phyloP scores from a whole-genome alignment of 2,888 invertebrate genomes.

The Drosophila kuntzei region DNA sequence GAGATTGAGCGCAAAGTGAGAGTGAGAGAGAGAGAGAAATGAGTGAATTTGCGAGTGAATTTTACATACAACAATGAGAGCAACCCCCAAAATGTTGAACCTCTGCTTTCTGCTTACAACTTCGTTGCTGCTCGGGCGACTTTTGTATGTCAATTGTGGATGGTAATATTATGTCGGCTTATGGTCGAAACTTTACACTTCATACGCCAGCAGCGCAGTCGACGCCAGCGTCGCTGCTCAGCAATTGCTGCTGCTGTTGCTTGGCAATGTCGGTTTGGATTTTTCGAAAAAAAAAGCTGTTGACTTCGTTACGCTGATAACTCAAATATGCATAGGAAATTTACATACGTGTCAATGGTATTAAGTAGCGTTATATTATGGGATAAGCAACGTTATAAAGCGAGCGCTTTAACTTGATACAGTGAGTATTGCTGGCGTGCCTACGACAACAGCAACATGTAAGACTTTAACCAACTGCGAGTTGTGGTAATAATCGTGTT shows the following conservation, averaged over 20 bases:
- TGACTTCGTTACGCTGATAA: constrained; percentile 80
- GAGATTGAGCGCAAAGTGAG: constrained; percentile 8
- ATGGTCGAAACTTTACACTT: constrained; percentile 52
- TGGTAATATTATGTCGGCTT: constrained; percentile 23
- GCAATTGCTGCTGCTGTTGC: constrained; percentile 19
- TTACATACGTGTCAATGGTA: constrained; percentile 80
- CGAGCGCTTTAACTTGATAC: neutral
- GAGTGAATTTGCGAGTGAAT: constrained; percentile 20
- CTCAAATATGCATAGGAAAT: constrained; percentile 78
- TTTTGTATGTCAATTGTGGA: constrained; percentile 63
- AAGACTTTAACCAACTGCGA: neutral
- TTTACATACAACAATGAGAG: constrained; percentile 14
- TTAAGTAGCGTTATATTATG: constrained; percentile 75
- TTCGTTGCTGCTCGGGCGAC: constrained; percentile 13
- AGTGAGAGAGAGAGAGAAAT: constrained; percentile 1
- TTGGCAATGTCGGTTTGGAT: constrained; percentile 58
- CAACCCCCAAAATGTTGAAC: constrained; percentile 34
- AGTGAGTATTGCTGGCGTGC: constrained; percentile 1
- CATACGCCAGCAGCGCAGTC: constrained; percentile 30
- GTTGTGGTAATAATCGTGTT: neutral
- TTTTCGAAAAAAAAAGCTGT: constrained; percentile 72
- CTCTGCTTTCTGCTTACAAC: constrained; percentile 20
- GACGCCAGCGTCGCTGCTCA: constrained; percentile 11
- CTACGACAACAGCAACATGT: constrained; percentile 10
- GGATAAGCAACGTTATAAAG: constrained; percentile 52